Evolutionary conservation across 2,888 invertebrate genomes (phyloP).

Genomic region (Mesorhabditis spiculigera): DNA sequence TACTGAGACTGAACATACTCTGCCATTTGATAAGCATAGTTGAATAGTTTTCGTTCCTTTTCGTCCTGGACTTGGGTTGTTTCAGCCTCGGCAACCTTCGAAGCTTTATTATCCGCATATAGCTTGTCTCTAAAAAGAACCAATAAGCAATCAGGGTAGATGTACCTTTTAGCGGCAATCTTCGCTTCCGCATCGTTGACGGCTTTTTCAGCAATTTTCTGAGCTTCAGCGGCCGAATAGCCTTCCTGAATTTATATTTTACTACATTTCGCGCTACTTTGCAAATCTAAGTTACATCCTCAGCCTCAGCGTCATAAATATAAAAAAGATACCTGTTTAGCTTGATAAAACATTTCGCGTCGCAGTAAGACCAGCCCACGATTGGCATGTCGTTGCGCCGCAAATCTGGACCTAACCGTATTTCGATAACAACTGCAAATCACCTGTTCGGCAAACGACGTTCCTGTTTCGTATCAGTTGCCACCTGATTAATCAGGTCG

Average conservation of each 20-base stretch:
- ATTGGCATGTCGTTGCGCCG: slow-evolving; percentile 11
- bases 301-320: background rate
- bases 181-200: slow-evolving; percentile 32
- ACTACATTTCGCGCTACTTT: background rate
- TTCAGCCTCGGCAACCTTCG: too few species aligned
- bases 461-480: background rate
- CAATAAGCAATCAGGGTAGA: background rate
- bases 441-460: background rate
- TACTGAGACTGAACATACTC: slow-evolving; percentile 23
- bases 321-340: slow-evolving; percentile 29
- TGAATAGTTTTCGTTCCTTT: slow-evolving; percentile 36
- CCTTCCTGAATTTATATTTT: slow-evolving; percentile 19
- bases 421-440: too few species aligned
- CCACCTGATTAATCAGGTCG: background rate
- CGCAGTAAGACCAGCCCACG: slow-evolving; percentile 30
- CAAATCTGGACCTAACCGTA: background rate
- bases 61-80: slow-evolving; percentile 13
- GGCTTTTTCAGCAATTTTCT: slow-evolving; percentile 31
- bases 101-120: too few species aligned
- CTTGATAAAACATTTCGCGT: slow-evolving; percentile 48
- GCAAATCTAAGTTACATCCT: background rate
- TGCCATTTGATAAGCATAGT: slow-evolving; percentile 29
- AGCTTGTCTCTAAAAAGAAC: too few species aligned
- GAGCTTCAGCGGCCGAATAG: slow-evolving; percentile 30
- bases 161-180: slow-evolving; percentile 23